Evolutionary conservation across 2,113 vertebrate genomes (phyloP), one percentile per base, ranked within the genome.

Genomic region (Poecilia latipinna): DNA sequence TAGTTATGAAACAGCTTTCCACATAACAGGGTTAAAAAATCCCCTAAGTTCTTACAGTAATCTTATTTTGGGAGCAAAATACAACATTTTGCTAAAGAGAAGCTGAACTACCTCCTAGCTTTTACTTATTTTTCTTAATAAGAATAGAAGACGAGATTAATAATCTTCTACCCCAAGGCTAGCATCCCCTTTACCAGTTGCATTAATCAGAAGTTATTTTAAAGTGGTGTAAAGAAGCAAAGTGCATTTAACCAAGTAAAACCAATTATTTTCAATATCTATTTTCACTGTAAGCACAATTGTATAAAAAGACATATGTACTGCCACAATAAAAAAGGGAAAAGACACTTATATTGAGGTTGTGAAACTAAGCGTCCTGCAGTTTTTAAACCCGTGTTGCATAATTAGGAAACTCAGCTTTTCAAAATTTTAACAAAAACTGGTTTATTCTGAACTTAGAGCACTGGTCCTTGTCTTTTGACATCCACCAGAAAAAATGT

Each of bases 11-110:
- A 80, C 48, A 17, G 60, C 74, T 84, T 87, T 84, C 61, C 72
- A 71, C 81, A 81, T 85, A 86, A 88, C 82, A 62, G 80, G 82
- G 87, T 87, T 61, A 85, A 86, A 88, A 88, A 72, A 81, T 84
- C 48, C 63, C 68, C 54, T 80, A 79, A 77, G 62, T 67, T 61
- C 86, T 77, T 60, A 60, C 32, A 72, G 72, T 84, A 88, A 74
- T 84, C 73, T 84, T 62, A 6, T 70, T 83, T 77, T 4, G 64
- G 68, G 35, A 76, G 79, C 79, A 37, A n/a, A 60, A 61, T 37
- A 75, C 17, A 68, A 37, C n/a, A 67, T 63, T 26, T 68, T 76
- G 4, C 32, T n/a, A 70, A 51, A 64, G 51, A 67, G 79, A 74
- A 82, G 69, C 72, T 80, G 65, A 68, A 65, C 89, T 78, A 74